These are phyloP conservation scores for Bathynomus jamesi DNA, from an alignment of 1,140 invertebrate species.

Conservation along the genomic window DNA sequence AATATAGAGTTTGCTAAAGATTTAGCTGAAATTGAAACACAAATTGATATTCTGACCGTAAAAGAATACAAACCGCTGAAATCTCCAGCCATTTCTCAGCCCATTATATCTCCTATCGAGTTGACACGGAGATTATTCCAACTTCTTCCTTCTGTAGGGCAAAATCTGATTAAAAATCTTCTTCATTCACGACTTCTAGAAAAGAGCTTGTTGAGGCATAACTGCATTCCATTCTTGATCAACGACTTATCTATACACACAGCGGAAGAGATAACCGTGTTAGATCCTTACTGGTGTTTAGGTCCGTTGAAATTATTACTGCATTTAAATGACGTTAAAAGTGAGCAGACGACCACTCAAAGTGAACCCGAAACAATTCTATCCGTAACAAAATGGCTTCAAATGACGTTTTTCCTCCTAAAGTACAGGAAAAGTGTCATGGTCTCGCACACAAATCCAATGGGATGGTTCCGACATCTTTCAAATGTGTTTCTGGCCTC, in stretches of 20 bases:
- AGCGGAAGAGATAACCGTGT: slow-evolving; percentile 11
- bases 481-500: slow-evolving; percentile 23
- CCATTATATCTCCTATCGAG: slow-evolving; percentile 15
- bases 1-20: slow-evolving; percentile 15
- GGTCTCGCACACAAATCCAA: not conserved
- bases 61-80: slow-evolving; percentile 27
- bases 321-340: not conserved
- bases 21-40: slow-evolving; percentile 11
- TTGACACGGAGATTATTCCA: slow-evolving; percentile 13
- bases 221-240: slow-evolving; percentile 20
- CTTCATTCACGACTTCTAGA: slow-evolving; percentile 15
- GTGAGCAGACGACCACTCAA: slow-evolving; percentile 14
- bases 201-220: slow-evolving; percentile 17
- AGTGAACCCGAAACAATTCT: slow-evolving; percentile 23
- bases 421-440: slow-evolving; percentile 21
- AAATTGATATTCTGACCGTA: slow-evolving; percentile 12
- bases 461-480: slow-evolving; percentile 25
- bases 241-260: slow-evolving; percentile 21
- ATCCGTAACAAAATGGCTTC: slow-evolving; percentile 26
- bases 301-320: slow-evolving; percentile 17
- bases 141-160: slow-evolving; percentile 14
- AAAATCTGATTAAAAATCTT: slow-evolving; percentile 8
- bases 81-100: slow-evolving; percentile 25
- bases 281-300: slow-evolving; percentile 26
- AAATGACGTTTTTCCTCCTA: slow-evolving; percentile 23